A percentile compares a stretch with the other conserved stretches of the same genome.
These are phyloP conservation scores for Trachelus tabidus DNA, from an alignment of 2,888 invertebrate species.

Conservation along the genomic window DNA sequence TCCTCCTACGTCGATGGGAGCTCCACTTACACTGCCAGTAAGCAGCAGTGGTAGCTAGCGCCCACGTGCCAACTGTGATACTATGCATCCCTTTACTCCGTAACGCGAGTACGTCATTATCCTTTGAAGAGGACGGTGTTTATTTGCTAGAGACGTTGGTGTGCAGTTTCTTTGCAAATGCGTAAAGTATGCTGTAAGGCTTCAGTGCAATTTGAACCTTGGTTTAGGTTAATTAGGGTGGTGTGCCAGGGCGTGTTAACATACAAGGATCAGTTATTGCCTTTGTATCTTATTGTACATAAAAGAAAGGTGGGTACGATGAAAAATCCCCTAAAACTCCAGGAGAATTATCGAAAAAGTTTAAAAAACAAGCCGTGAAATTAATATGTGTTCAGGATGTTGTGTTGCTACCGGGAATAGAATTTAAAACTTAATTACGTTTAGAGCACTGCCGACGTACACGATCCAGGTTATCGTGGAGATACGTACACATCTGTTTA, in stretches of 20 bases:
- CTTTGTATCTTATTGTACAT: neutral
- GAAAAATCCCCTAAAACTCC: neutral
- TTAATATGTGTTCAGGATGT: constrained; percentile 31
- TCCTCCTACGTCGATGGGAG: constrained; percentile 62
- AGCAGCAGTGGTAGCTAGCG: constrained; percentile 65
- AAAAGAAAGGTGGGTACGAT: neutral
- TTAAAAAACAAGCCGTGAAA: constrained; percentile 10
- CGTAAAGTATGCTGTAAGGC: constrained; percentile 51
- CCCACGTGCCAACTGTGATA: constrained; percentile 65
- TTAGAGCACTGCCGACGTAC: neutral
- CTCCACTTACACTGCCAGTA: constrained; percentile 63
- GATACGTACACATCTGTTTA: neutral
- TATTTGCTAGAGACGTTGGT: constrained; percentile 41
- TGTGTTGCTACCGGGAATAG: constrained; percentile 32
- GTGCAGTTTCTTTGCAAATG: constrained; percentile 48
- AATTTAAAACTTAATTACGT: constrained; percentile 6
- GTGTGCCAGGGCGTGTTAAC: constrained; percentile 45
- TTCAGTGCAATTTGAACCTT: constrained; percentile 60
- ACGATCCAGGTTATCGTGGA: neutral
- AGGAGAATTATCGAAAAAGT: neutral
- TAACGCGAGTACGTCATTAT: constrained; percentile 61
- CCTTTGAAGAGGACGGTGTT: constrained; percentile 47
- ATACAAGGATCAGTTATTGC: constrained; percentile 44
- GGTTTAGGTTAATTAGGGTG: constrained; percentile 41
- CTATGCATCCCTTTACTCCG: constrained; percentile 58